A percentile compares a stretch with the other conserved stretches of the same genome.
Conservation (phyloP, 2,113 vertebrate species). For the Cynocephalus volans region DNA sequence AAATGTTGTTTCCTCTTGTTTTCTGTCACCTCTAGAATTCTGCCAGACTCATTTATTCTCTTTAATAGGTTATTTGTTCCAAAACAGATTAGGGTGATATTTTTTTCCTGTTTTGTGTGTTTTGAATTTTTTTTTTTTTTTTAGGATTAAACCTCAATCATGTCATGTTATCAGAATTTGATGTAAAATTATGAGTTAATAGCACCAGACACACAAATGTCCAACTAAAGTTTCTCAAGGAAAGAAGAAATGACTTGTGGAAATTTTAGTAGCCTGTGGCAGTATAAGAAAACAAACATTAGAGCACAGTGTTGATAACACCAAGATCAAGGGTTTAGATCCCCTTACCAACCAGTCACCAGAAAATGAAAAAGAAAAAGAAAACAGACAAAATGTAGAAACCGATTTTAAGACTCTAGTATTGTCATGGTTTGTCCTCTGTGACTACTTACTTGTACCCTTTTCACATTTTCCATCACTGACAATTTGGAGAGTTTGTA, state of each 20-base stretch:
- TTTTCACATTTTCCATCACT: not conserved
- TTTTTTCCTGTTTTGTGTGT: constrained; percentile 77
- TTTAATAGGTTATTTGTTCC: constrained; percentile 83
- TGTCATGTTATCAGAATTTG: constrained; percentile 74
- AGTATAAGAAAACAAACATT: constrained; percentile 63
- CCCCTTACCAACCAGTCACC: too few species aligned
- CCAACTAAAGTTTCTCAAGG: constrained; percentile 70
- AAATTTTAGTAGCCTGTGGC: constrained; percentile 59
- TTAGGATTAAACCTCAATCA: constrained; percentile 75
- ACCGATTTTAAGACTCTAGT: not conserved
- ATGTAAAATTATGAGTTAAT: constrained; percentile 77
- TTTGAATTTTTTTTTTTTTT: constrained; percentile 70
- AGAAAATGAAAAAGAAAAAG: too few species aligned
- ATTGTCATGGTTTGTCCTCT: constrained; percentile 17
- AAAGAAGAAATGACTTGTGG: constrained; percentile 74
- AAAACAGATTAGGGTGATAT: constrained; percentile 83
- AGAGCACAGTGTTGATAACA: too few species aligned
- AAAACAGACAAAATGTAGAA: constrained; percentile 59
- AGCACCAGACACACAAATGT: constrained; percentile 73
- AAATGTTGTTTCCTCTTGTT: constrained; percentile 85
- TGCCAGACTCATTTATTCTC: constrained; percentile 84
- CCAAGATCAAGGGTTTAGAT: too few species aligned
- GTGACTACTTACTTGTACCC: constrained; percentile 3
- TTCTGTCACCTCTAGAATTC: constrained; percentile 86
- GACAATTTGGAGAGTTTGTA: constrained; percentile 50